Base-by-base conservation (phyloP, 1,140 invertebrate species). In the Pachypeltis micranthus region DNA sequence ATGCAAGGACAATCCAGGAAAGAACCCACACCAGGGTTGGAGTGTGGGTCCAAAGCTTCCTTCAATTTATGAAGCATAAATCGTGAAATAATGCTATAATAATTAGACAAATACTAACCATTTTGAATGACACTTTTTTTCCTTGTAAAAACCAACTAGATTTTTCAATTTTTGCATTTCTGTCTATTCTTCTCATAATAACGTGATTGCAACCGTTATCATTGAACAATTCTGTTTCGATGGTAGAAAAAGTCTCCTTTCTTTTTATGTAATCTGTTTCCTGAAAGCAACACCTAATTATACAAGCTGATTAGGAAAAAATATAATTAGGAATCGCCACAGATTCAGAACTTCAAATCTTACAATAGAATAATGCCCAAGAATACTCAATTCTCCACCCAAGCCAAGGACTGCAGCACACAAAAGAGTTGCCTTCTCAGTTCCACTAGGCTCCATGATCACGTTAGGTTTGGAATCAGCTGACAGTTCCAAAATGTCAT, bases 391-490 rank as follows among this genome's bases (percentile, higher is more conserved):
- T 69, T 83, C 88, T 1, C 87, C 89, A 61, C 85, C 91, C 2
- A 96, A 76, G 0, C 92, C 94, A 24, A 98, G 76, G 69, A 95
- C 93, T 66, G 98, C 94, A 0, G 91, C 94, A 73, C 90, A 90
- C 1, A 97, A 87, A 71, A 98, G 85, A 0, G 94, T 91, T 0
- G 93, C 96, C 77, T 99, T 99, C n/a, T 92, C 96, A 24, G 90
- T 91, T 21, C 94, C 95, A 85, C 98, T 98, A 1, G 94, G 90
- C 1, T 94, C 95, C 66, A 96, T 85, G 60, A 98, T 86, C 23
- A 98, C 77, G 77, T 98, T 98, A 1, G 98, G 75, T 69, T 87
- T 82, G n/a, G 84, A 78, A 2, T 86, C 85, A 3, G 93, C 89
- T 68, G 72, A 79, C 19, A 87, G 74, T 58, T 78, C 78, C 1